Conservation (phyloP, 2,888 invertebrate species). For the Caradrina kadenii region DNA sequence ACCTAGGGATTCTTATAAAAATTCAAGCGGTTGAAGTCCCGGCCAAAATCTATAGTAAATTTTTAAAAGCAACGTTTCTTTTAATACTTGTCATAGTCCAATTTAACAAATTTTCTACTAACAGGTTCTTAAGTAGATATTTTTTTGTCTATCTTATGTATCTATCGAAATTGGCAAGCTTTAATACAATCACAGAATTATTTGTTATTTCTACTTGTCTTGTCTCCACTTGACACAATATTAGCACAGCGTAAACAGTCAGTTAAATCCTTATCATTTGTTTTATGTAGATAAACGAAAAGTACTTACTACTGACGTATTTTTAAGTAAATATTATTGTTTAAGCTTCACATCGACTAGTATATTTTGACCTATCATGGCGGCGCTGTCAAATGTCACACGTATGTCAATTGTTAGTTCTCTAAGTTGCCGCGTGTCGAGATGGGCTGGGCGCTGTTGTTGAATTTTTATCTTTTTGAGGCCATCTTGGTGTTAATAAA, state of each 20-base stretch:
- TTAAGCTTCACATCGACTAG: background rate
- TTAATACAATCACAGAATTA: background rate
- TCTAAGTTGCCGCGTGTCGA: background rate
- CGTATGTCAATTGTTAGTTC: constrained; percentile 1
- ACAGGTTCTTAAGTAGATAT: background rate
- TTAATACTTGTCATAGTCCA: too few species aligned
- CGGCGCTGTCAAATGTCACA: background rate
- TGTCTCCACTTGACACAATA: constrained; percentile 1
- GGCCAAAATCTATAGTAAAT: too few species aligned
- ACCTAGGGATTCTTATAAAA: too few species aligned
- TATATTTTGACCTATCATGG: background rate
- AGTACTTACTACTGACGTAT: constrained; percentile 22
- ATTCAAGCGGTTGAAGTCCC: too few species aligned
- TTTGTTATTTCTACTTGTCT: constrained; percentile 6
- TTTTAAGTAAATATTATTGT: constrained; percentile 31
- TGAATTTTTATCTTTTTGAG: background rate
- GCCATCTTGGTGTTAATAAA: constrained; percentile 6
- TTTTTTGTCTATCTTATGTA: background rate
- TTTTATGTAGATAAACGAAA: constrained; percentile 10
- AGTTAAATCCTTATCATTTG: constrained; percentile 10
- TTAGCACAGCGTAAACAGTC: background rate
- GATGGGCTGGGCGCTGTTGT: background rate
- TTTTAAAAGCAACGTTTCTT: too few species aligned
- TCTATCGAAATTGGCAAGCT: background rate
- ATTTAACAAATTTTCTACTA: too few species aligned